A percentile compares a stretch with the other conserved stretches of the same genome.
These are phyloP conservation scores for Zaprionus ghesquierei DNA, from an alignment of 1,140 invertebrate genomes.

Conservation along the genomic window DNA sequence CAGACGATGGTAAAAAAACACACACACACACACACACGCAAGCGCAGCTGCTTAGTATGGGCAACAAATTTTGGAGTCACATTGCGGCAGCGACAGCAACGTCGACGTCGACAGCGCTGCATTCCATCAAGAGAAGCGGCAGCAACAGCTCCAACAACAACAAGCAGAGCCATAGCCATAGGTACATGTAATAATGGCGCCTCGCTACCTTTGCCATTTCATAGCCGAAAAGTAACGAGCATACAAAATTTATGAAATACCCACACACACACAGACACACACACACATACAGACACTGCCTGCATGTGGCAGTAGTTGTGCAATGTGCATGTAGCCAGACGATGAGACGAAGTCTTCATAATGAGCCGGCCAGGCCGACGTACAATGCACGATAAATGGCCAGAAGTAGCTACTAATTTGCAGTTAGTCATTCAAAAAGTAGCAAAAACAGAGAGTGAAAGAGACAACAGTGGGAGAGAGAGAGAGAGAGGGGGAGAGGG, in stretches of 20 bases:
- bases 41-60: not conserved
- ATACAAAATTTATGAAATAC: constrained; percentile 70
- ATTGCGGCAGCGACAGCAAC: not conserved
- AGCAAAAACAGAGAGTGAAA: constrained; percentile 13
- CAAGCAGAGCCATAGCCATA: constrained; percentile 22
- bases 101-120: not conserved
- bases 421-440: constrained; percentile 66
- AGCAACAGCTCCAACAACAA: not conserved
- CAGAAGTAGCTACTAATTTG: constrained; percentile 78
- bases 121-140: not conserved
- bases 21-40: not conserved
- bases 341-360: too few species aligned
- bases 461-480: not conserved
- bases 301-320: not conserved
- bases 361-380: constrained; percentile 40
- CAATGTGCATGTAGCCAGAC: constrained; percentile 6
- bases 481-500: not conserved
- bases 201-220: constrained; percentile 58
- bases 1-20: too few species aligned
- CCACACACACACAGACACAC: constrained; percentile 17
- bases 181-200: constrained; percentile 30
- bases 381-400: constrained; percentile 72
- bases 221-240: constrained; percentile 71
- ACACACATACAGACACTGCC: not conserved
- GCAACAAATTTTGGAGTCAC: not conserved